Evolutionary conservation across 2,888 invertebrate genomes (phyloP).

Genomic region (Crematogaster levior): DNA sequence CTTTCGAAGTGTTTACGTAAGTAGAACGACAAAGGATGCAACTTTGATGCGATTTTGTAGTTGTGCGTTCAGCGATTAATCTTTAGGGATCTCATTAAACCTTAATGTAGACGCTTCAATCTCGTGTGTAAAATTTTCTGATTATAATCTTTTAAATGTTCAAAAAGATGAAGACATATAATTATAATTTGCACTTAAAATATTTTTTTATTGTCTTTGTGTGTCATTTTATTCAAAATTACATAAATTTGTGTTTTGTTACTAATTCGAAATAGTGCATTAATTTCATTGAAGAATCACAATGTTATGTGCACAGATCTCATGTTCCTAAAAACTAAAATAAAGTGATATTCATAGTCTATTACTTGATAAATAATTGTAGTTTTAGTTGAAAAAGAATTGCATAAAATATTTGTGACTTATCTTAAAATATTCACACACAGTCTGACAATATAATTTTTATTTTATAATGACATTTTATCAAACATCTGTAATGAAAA

Average conservation of each 20-base stretch:
- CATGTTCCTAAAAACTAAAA: background rate
- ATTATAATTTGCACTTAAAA: background rate
- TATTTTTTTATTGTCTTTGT: background rate
- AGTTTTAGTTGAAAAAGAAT: background rate
- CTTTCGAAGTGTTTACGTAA: constrained; percentile 11
- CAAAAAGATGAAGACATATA: background rate
- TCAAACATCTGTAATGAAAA: background rate
- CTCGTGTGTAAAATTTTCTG: background rate
- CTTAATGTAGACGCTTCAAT: background rate
- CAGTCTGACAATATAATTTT: background rate
- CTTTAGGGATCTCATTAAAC: background rate
- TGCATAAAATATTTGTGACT: background rate
- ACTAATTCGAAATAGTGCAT: background rate
- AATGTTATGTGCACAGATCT: background rate
- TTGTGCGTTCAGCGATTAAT: constrained; percentile 19
- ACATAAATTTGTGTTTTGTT: background rate
- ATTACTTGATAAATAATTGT: background rate
- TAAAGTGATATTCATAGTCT: background rate
- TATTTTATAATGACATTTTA: background rate
- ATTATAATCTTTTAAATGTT: background rate
- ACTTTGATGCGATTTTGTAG: constrained; percentile 4
- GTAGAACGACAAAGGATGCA: constrained; percentile 13
- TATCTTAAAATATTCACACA: background rate
- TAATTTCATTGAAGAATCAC: background rate
- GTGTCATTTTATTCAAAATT: background rate